Evolutionary conservation across 2,797 vertebrate species (phyloP).

Genomic region (Xerus rutilus): DNA sequence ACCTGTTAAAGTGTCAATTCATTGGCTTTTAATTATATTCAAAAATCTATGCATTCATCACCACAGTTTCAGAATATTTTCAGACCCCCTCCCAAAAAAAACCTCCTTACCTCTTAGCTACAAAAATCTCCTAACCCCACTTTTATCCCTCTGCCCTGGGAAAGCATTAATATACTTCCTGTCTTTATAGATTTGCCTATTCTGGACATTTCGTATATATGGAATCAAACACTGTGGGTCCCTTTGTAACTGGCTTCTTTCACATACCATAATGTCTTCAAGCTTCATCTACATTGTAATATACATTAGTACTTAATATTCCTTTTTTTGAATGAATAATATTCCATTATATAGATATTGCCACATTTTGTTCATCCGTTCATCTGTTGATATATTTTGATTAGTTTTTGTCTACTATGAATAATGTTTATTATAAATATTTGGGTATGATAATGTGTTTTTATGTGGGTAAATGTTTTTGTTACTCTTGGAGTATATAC

Average conservation of each 20-base stretch:
- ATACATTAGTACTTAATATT: background rate
- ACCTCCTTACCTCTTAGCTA: background rate
- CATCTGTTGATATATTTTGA: background rate
- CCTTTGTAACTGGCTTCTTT: background rate
- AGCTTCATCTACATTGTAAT: background rate
- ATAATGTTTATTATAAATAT: background rate
- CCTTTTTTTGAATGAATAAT: background rate
- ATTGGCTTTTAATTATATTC: background rate
- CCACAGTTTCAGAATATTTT: background rate
- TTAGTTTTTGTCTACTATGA: background rate
- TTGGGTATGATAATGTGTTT: background rate
- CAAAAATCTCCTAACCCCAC: background rate
- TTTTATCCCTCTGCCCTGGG: background rate
- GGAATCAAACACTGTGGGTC: background rate
- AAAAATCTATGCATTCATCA: background rate
- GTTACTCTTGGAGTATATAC: background rate
- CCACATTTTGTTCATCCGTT: conserved; percentile 41
- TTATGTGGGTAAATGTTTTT: background rate
- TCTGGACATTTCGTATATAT: background rate
- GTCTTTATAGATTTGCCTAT: background rate
- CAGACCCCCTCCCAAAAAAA: background rate
- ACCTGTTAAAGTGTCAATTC: background rate
- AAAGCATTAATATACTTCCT: background rate
- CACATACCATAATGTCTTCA: background rate
- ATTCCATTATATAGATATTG: background rate